Percentiles rank a stretch among this genome's conserved stretches.
Evolutionary conservation across 2,113 vertebrate genomes (phyloP).

Genomic region (Bagarius yarrelli): DNA sequence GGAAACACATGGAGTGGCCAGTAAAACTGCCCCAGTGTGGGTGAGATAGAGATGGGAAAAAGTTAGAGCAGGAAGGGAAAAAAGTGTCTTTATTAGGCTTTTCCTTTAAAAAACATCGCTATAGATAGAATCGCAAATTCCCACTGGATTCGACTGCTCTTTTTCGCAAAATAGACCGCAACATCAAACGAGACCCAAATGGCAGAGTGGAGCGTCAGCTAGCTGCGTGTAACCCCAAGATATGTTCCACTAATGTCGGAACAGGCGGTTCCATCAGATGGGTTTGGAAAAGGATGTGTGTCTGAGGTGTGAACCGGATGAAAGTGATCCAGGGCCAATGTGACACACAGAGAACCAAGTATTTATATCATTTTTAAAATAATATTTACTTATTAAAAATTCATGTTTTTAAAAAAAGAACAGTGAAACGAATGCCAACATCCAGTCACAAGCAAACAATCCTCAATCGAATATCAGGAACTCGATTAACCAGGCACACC

Average conservation of each 20-base stretch:
- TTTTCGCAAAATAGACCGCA: slow-evolving; percentile 54
- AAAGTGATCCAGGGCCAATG: slow-evolving; percentile 56
- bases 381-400: not conserved
- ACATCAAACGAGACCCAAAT: slow-evolving; percentile 58
- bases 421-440: too few species aligned
- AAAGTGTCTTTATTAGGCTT: slow-evolving; percentile 67
- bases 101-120: slow-evolving; percentile 70
- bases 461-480: too few species aligned
- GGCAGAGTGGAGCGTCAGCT: slow-evolving; percentile 54
- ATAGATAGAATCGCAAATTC: slow-evolving; percentile 60
- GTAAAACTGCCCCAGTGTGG: slow-evolving; percentile 62
- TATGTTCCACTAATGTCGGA: slow-evolving; percentile 66
- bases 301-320: slow-evolving; percentile 19
- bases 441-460: too few species aligned
- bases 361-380: not conserved
- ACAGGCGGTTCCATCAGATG: slow-evolving; percentile 62
- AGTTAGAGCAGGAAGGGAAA: slow-evolving; percentile 62
- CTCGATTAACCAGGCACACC: too few species aligned
- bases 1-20: slow-evolving; percentile 68
- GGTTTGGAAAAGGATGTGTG: slow-evolving; percentile 26
- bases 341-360: not conserved
- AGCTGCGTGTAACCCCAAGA: slow-evolving; percentile 60
- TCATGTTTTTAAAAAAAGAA: too few species aligned
- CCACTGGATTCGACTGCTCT: slow-evolving; percentile 59
- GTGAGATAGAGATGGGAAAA: slow-evolving; percentile 65